Conservation (phyloP, 2,797 vertebrate species). For the Pangasius krempfi region DNA sequence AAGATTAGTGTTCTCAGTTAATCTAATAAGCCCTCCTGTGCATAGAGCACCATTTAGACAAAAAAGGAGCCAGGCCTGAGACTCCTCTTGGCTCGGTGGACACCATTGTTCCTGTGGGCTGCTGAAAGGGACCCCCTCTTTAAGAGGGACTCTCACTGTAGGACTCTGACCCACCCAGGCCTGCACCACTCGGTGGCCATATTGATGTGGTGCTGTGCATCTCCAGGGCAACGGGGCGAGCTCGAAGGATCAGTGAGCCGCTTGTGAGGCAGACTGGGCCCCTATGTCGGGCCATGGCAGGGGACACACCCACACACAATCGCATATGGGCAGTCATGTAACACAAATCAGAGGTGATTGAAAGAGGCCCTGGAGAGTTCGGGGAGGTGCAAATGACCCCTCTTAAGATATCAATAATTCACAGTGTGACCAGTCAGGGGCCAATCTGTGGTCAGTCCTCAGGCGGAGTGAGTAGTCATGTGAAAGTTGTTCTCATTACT, state of each 20-base stretch:
- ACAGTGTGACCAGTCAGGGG: constrained; percentile 61
- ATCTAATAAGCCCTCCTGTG: constrained; percentile 64
- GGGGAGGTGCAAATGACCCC: constrained; percentile 68
- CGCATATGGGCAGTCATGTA: constrained; percentile 74
- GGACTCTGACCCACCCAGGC: constrained; percentile 56
- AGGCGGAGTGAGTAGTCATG: constrained; percentile 53
- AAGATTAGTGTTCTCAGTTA: constrained; percentile 66
- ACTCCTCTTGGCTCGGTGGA: constrained; percentile 58
- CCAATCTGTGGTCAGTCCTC: constrained; percentile 52
- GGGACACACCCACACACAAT: constrained; percentile 58
- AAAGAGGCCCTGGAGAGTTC: constrained; percentile 71
- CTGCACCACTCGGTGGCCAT: constrained; percentile 53
- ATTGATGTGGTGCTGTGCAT: constrained; percentile 61
- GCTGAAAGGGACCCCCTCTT: constrained; percentile 59
- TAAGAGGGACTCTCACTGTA: constrained; percentile 51
- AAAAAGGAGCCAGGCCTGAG: constrained; percentile 59
- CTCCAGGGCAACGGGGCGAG: constrained; percentile 56
- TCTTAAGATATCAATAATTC: constrained; percentile 83
- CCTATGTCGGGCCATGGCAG: constrained; percentile 55
- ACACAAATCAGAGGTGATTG: constrained; percentile 79
- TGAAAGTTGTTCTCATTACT: constrained; percentile 48
- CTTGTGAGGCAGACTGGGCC: constrained; percentile 57
- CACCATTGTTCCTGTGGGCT: constrained; percentile 58
- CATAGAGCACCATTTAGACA: constrained; percentile 64
- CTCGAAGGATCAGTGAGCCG: constrained; percentile 57